These are phyloP conservation scores for Laterallus jamaicensis DNA, from an alignment of 2,113 vertebrate species.

Conservation along the genomic window DNA sequence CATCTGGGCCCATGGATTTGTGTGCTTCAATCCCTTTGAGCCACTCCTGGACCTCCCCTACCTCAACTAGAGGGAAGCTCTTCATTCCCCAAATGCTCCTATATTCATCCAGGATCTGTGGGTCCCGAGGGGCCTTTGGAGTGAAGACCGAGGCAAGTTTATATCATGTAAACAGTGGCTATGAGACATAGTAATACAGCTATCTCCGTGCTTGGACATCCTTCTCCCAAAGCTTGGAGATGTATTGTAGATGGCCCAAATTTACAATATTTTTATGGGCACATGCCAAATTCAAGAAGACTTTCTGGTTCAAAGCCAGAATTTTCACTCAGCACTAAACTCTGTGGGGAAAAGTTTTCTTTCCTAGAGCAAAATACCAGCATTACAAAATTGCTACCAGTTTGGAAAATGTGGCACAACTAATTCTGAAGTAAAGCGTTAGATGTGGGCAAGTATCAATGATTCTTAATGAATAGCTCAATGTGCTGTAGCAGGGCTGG, in stretches of 20 bases:
- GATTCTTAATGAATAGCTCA: not conserved
- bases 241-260: not conserved
- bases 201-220: not conserved
- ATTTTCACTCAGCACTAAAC: not conserved
- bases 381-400: not conserved
- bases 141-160: not conserved
- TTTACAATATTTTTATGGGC: not conserved
- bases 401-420: not conserved
- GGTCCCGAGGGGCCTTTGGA: too few relatives aligned
- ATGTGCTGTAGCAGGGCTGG: not conserved
- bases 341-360: not conserved
- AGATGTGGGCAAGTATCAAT: not conserved
- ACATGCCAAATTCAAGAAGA: not conserved
- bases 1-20: too few relatives aligned
- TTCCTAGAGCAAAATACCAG: not conserved
- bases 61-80: too few relatives aligned
- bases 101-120: too few relatives aligned
- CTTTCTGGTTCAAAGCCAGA: not conserved
- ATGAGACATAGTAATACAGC: not conserved
- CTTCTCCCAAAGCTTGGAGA: not conserved
- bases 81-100: too few relatives aligned
- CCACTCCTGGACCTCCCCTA: too few relatives aligned
- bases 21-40: too few relatives aligned
- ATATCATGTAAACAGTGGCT: not conserved
- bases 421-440: not conserved